Conservation (phyloP, 2,113 vertebrate genomes). For the Dasyornis broadbenti region DNA sequence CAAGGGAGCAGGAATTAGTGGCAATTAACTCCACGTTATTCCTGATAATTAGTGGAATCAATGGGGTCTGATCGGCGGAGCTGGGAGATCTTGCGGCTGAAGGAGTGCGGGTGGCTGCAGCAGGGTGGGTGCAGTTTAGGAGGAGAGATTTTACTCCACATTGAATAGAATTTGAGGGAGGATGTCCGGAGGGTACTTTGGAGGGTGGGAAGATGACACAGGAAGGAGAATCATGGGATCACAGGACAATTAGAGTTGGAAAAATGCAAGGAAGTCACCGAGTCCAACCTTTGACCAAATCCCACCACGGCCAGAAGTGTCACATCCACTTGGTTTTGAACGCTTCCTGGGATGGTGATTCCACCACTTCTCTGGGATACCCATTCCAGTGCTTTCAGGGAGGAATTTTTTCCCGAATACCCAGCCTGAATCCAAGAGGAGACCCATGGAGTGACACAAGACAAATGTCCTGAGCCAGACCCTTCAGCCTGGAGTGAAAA, state of each 20-base stretch:
- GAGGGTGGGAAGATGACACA: not conserved
- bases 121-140: not conserved
- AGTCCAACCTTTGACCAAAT: fast-evolving
- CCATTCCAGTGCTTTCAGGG: not conserved
- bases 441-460: fast-evolving
- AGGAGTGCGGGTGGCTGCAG: not conserved
- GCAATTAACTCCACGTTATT: not conserved
- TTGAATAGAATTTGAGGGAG: not conserved
- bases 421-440: not conserved
- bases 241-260: not conserved
- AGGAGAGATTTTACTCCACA: not conserved
- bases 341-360: not conserved
- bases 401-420: not conserved
- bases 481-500: not conserved
- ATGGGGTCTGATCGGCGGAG: not conserved
- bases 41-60: fast-evolving
- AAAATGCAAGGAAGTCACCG: not conserved
- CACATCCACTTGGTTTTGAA: not conserved
- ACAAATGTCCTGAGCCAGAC: not conserved
- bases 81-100: not conserved
- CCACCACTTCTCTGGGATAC: not conserved
- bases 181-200: not conserved
- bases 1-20: not conserved
- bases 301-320: not conserved
- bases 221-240: not conserved